These are phyloP conservation scores for Quadriops clusia DNA, from an alignment of 2,888 invertebrate species.

Conservation along the genomic window DNA sequence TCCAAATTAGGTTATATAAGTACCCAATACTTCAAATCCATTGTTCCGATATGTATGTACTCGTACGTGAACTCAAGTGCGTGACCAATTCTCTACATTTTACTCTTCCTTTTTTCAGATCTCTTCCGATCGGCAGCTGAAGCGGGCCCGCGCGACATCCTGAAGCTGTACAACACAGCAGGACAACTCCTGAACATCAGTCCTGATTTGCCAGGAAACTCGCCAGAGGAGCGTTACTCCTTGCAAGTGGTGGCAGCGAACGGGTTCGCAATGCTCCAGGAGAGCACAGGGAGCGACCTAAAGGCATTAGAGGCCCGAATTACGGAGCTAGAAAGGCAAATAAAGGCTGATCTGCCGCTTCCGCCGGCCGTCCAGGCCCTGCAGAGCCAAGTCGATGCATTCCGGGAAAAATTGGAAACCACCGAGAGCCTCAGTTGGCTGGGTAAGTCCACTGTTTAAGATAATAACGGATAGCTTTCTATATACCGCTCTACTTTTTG, in stretches of 20 bases:
- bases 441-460: constrained; percentile 44
- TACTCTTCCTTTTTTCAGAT: constrained; percentile 38
- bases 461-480: too few species aligned
- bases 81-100: constrained; percentile 3
- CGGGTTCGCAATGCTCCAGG: constrained; percentile 35
- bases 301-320: constrained; percentile 46
- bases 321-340: constrained; percentile 43
- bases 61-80: too few species aligned
- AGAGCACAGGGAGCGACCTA: constrained; percentile 39
- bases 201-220: constrained; percentile 44
- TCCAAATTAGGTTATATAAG: too few species aligned
- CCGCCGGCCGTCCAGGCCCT: constrained; percentile 44
- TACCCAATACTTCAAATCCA: too few species aligned
- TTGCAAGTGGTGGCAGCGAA: constrained; percentile 33
- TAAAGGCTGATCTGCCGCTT: constrained; percentile 42
- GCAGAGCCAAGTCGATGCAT: constrained; percentile 45
- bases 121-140: constrained; percentile 55
- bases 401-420: constrained; percentile 48
- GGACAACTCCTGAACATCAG: constrained; percentile 53
- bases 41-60: too few species aligned
- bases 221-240: constrained; percentile 41
- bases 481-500: too few species aligned
- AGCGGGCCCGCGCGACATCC: constrained; percentile 53
- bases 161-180: constrained; percentile 48
- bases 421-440: constrained; percentile 51